phyloP scores from a whole-genome alignment of 2,113 vertebrate genomes.

The Labeo rohita region DNA sequence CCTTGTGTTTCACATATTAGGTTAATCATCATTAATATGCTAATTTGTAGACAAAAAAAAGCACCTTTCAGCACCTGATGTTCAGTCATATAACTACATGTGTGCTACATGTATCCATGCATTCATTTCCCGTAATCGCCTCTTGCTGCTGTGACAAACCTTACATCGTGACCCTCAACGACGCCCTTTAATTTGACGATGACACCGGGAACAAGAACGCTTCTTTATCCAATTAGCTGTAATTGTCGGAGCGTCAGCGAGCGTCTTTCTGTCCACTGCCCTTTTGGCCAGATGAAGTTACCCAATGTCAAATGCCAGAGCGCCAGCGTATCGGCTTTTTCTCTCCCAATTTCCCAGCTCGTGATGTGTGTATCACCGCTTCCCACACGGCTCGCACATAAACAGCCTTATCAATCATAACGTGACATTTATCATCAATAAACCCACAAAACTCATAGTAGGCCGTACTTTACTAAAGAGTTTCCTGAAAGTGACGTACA shows the following conservation, averaged over 20 bases:
- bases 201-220: constrained; percentile 37
- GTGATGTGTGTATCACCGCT: constrained; percentile 16
- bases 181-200: constrained; percentile 50
- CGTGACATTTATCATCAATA: not conserved
- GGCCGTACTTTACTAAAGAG: not conserved
- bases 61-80: not conserved
- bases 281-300: constrained; percentile 51
- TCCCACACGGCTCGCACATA: not conserved
- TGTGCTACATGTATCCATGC: not conserved
- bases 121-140: not conserved
- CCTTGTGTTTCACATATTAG: not conserved
- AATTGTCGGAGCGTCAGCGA: constrained; percentile 27
- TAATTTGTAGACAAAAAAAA: not conserved
- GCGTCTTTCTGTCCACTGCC: constrained; percentile 40
- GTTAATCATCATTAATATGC: not conserved
- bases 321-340: not conserved
- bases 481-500: not conserved
- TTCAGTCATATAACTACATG: not conserved
- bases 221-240: constrained; percentile 47
- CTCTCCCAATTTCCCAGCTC: not conserved
- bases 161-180: constrained; percentile 42
- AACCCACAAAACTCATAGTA: not conserved
- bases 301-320: constrained; percentile 47
- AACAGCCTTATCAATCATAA: not conserved
- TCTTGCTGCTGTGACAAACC: not conserved